phyloP scores from a whole-genome alignment of 2,797 vertebrate genomes.

The Numenius phaeopus region DNA sequence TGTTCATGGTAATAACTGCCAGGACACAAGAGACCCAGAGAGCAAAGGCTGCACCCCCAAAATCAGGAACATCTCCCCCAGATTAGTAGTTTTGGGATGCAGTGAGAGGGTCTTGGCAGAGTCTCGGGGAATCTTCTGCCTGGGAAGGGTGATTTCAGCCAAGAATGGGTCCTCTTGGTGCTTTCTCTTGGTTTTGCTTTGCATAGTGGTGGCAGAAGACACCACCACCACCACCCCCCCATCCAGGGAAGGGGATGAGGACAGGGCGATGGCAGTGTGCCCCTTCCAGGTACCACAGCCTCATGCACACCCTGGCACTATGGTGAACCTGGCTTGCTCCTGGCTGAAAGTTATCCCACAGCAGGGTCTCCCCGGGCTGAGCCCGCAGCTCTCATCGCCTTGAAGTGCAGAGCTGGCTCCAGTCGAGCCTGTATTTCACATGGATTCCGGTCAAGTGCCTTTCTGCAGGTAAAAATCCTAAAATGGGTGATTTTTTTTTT shows the following conservation, averaged over 20 bases:
- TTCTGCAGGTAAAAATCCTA: neutral
- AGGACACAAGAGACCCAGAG: neutral
- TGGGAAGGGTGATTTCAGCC: neutral
- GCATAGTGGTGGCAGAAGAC: neutral
- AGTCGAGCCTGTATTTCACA: neutral
- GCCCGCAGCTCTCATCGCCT: neutral
- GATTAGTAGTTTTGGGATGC: neutral
- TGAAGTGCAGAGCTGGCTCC: neutral
- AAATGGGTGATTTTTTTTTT: neutral
- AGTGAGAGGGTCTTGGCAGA: neutral
- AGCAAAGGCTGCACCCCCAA: neutral
- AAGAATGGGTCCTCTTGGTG: accelerated
- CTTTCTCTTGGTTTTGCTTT: neutral
- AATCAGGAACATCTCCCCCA: accelerated
- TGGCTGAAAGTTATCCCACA: neutral
- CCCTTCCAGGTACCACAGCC: neutral
- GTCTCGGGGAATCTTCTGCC: neutral
- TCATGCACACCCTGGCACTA: accelerated
- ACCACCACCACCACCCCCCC: too few relatives aligned
- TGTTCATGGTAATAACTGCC: neutral
- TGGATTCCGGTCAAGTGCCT: accelerated
- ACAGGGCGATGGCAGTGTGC: accelerated
- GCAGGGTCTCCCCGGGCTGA: accelerated
- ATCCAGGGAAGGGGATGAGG: neutral
- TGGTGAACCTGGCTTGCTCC: accelerated